A percentile compares a stretch with the other conserved stretches of the same genome.
These are phyloP conservation scores for Acridotheres tristis DNA, from an alignment of 2,797 vertebrate species.

Conservation along the genomic window DNA sequence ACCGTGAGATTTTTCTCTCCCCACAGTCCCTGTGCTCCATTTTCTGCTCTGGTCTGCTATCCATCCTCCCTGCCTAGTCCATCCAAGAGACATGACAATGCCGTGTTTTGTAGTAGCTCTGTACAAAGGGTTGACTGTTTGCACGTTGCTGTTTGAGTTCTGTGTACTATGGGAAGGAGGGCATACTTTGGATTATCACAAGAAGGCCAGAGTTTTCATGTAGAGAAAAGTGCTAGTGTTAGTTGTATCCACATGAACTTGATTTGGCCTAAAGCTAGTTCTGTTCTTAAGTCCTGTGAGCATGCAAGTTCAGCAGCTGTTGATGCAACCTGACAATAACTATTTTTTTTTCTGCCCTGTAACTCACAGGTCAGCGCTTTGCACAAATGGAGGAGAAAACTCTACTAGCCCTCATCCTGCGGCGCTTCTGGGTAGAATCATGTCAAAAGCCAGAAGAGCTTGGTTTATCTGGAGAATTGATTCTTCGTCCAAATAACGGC, in stretches of 20 bases:
- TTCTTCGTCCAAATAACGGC: constrained; percentile 88
- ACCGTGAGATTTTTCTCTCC: neutral
- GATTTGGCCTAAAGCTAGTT: neutral
- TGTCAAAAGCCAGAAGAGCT: constrained; percentile 86
- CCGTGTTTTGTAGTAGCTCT: neutral
- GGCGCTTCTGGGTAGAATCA: constrained; percentile 83
- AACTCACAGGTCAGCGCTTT: constrained; percentile 87
- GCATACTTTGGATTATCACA: neutral
- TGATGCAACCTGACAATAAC: neutral
- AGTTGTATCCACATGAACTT: neutral
- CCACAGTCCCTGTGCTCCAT: neutral
- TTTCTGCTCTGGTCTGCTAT: neutral
- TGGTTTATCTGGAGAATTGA: constrained; percentile 81
- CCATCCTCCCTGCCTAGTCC: neutral
- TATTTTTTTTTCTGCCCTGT: neutral
- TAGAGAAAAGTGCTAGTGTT: neutral
- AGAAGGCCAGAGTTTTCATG: neutral
- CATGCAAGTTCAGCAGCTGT: neutral
- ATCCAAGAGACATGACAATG: neutral
- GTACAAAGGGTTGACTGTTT: neutral
- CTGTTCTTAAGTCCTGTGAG: neutral
- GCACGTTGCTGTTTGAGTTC: neutral
- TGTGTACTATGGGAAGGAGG: neutral
- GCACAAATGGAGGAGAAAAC: constrained; percentile 93
- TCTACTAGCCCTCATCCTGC: constrained; percentile 84